Base-by-base conservation (phyloP, 2,797 vertebrate genomes). In the Microctenopoma stevenorrisi region DNA sequence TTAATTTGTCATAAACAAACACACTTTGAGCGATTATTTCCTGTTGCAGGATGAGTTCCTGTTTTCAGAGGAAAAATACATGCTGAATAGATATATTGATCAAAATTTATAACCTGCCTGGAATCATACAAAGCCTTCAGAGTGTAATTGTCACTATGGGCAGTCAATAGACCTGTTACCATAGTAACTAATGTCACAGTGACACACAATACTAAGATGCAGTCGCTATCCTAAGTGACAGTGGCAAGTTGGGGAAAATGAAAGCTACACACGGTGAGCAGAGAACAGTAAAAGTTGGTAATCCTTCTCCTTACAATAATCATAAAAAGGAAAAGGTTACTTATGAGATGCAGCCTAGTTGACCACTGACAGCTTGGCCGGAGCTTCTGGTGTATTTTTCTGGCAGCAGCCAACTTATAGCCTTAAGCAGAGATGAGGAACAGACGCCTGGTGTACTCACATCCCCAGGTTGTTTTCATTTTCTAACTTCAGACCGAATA, bases 121-220 rank as follows among this genome's bases (percentile, higher is more conserved):
- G 12, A 13, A 52, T 66, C 18, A 68, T 4, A 22, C 44, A 40
- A 37, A 53, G 28, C 6, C 35, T 52, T 25, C 7, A 25, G 3
- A 48, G 7, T 42, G 16, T 48, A 43, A 38, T 47, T 35, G n/a
- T 64, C 51, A 38, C 53, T 33, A 26, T 40, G 46, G 42, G 5
- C n/a, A 7, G 50, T 66, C 55, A 62, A 8, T 43, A 35, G 38
- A 33, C 46, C 33, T 13, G 72, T 84, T 83, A 51, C 79, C 71
- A 85, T 57, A 42, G 82, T 50, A 81, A 89, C 79, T 16, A 7
- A 64, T 82, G 82, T 90, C 86, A 90, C 64, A 28, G 26, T 89
- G 89, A 92, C 86, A 92, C 85, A 82, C 55, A 60, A 63, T 49
- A 61, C 46, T 2, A 10, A 38, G 48, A 46, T 44, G 47, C n/a